These are phyloP conservation scores for Drosophila merina DNA, from an alignment of 2,888 invertebrate genomes.

Conservation along the genomic window DNA sequence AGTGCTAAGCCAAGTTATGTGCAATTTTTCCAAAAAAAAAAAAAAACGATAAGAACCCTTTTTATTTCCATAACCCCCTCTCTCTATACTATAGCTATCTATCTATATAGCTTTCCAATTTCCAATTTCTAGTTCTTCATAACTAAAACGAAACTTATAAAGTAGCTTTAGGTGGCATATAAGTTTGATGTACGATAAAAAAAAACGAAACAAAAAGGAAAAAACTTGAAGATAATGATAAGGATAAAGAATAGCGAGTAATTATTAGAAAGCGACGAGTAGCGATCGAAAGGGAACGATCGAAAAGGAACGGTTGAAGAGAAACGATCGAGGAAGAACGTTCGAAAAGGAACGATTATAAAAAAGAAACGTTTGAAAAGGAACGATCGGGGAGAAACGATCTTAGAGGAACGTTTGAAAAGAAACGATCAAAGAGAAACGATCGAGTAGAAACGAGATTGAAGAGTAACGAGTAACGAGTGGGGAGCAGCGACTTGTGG, in stretches of 20 bases:
- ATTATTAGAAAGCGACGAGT: not conserved
- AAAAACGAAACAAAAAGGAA: constrained; percentile 4
- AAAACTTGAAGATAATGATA: too few species aligned
- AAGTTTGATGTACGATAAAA: constrained; percentile 46
- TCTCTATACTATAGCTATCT: constrained; percentile 5
- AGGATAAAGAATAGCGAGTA: not conserved
- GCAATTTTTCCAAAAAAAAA: constrained; percentile 55
- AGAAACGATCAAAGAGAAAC: too few species aligned
- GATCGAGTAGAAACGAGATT: not conserved
- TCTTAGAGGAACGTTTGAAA: too few species aligned
- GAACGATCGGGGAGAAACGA: too few species aligned
- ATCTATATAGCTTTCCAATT: constrained; percentile 17
- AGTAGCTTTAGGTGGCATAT: constrained; percentile 28
- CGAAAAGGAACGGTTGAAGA: too few species aligned
- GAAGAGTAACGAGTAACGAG: not conserved
- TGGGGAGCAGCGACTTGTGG: not conserved
- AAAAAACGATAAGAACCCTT: constrained; percentile 3
- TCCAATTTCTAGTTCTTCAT: constrained; percentile 24
- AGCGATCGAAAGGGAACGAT: too few species aligned
- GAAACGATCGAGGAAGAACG: too few species aligned
- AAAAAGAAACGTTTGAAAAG: too few species aligned
- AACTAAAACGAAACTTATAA: constrained; percentile 11
- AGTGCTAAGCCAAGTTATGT: constrained; percentile 54
- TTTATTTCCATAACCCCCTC: constrained; percentile 11
- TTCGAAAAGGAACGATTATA: too few species aligned